phyloP scores from a whole-genome alignment of 2,113 vertebrate genomes.

The Gadus macrocephalus region DNA sequence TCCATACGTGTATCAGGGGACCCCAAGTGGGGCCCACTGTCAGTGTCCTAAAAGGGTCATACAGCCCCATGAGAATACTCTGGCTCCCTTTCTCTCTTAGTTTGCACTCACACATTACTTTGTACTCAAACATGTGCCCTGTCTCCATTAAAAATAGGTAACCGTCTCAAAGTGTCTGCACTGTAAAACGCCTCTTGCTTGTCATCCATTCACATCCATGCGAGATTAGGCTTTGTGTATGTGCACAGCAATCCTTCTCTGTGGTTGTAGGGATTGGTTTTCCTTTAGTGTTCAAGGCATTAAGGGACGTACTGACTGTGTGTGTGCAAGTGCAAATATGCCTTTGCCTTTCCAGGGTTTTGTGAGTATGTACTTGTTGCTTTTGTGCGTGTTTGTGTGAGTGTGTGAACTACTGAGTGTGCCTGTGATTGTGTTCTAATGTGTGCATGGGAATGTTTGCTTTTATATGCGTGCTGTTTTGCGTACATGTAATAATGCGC shows the following conservation, averaged over 20 bases:
- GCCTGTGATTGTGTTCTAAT: constrained; percentile 3
- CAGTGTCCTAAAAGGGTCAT: background rate
- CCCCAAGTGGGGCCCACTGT: background rate
- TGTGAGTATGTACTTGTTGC: too few species aligned
- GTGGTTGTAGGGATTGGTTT: constrained; percentile 66
- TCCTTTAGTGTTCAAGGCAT: constrained; percentile 13
- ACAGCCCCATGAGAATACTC: constrained; percentile 14
- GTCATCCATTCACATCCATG: too few species aligned
- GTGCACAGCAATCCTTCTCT: constrained; percentile 54
- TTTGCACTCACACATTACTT: background rate
- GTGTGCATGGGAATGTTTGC: background rate
- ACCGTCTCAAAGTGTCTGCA: constrained; percentile 5
- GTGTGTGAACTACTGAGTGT: too few species aligned
- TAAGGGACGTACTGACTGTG: constrained; percentile 46
- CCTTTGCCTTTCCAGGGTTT: too few species aligned
- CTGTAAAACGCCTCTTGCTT: too few species aligned
- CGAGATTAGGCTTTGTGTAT: constrained; percentile 20
- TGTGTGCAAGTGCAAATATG: too few species aligned
- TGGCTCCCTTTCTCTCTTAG: constrained; percentile 14
- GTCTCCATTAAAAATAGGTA: background rate
- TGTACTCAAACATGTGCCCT: background rate
- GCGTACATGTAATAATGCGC: too few species aligned
- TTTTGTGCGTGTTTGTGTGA: too few species aligned
- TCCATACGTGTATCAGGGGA: constrained; percentile 11
- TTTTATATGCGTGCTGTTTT: too few species aligned